Base-by-base conservation (phyloP, 2,888 invertebrate species). In the Lapara coniferarum region DNA sequence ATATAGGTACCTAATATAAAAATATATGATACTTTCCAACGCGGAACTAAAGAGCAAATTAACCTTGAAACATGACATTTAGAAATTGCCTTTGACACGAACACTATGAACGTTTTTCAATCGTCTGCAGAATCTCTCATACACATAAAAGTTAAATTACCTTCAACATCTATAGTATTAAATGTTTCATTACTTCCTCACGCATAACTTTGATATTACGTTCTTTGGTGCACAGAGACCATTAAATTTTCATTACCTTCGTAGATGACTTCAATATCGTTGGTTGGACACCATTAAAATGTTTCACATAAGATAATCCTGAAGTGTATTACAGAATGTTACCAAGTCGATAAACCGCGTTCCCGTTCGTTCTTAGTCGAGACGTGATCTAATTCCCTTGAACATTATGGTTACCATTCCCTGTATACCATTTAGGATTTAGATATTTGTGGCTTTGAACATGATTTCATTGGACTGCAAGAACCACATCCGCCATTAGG, bases 301-400 rank as follows among this genome's bases (percentile, higher is more conserved):
- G 14, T 57, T 30, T 57, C 30, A 19, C 55, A 19, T 37, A 13
- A 57, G 14, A 14, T 14, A 57, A 57, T 14, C 10, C 30, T 14
- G 10, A 37, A 30, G 30, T 25, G 10, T 4, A 56, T 10, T 56
- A 59, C 3, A 63, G 63, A 49, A 63, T 63, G 49, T 19, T 8
- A 49, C 14, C n/a, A 6, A 19, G 19, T 25, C 49, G 16, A 63
- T 63, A 63, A 63, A 49, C 63, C 16, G 63, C 55, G 55, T 55
- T 55, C 55, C 55, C 53, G 53, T 16, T 16, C 7, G 6, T 53
- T 16, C 53, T 16, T 53, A n/a, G 16, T n/a, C 16, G 53, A 12
- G 49, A 63, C 63, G 49, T 63, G 63, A 63, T 63, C 49, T 16
- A 63, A 63, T 63, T 63, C 13, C 49, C 46, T 46, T 49, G 46